phyloP scores from a whole-genome alignment of 2,113 vertebrate genomes.

The Ammospiza caudacuta region DNA sequence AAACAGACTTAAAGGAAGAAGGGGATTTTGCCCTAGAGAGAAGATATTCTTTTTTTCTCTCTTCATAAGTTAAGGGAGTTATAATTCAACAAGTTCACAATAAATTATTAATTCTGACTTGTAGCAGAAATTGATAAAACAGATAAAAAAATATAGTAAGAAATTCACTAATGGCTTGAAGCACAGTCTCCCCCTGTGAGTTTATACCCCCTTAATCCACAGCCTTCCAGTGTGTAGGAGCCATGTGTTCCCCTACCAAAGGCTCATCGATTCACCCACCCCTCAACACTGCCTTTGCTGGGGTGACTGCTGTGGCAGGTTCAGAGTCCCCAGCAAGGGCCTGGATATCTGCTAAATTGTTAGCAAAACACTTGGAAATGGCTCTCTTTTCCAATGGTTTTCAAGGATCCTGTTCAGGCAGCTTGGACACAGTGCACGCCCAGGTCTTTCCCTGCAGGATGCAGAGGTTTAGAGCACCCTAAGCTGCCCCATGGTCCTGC shows the following conservation, averaged over 20 bases:
- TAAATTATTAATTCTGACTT: conserved; percentile 28
- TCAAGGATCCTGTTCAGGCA: neutral
- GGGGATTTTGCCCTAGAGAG: neutral
- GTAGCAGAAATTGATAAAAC: conserved; percentile 20
- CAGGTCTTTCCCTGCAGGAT: neutral
- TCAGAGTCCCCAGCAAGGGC: neutral
- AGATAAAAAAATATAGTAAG: neutral
- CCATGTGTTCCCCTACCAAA: neutral
- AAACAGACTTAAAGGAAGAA: neutral
- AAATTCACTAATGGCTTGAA: neutral
- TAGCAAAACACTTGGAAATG: neutral
- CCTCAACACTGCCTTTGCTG: neutral
- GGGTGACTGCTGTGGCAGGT: neutral
- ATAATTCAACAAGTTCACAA: conserved; percentile 6
- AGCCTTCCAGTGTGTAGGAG: neutral
- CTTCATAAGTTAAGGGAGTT: neutral
- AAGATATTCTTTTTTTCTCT: neutral
- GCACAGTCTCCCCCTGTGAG: neutral
- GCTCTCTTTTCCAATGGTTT: neutral
- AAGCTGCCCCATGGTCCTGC: neutral
- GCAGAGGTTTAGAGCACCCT: neutral
- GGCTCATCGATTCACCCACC: neutral
- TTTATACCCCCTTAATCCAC: neutral
- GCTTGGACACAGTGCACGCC: neutral
- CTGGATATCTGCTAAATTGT: neutral